Evolutionary conservation across 2,797 vertebrate species (phyloP), one percentile per base, ranked within the genome.

Genomic region (Myotis myotis): DNA sequence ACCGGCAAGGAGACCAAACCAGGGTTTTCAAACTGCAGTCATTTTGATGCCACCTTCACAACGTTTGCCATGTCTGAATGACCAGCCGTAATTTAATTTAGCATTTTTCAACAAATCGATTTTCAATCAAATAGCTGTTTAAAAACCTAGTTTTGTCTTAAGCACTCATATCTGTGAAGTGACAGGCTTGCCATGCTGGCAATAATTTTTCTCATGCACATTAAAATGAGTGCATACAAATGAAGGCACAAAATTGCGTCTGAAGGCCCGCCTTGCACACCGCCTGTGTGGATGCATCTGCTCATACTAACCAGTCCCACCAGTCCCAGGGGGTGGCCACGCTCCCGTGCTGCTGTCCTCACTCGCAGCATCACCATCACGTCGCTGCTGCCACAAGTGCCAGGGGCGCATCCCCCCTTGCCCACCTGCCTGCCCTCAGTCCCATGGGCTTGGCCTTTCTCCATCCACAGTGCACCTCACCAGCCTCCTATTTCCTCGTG

Each of bases 201-300:
- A 60, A 2, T 76, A 33, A 44, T 51, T 44, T 85, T 86, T 78
- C 25, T 55, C 33, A 53, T 20, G 2, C 75, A 49, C 1, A 7
- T 81, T 79, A 72, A 53, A 57, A 70, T 8, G 6, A 93, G 44
- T 25, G 16, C 17, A 15, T 8, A 20, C 8, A 55, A 72, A 79
- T 75, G 47, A 30, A 62, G 38, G 57, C 51, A 60, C 22, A 20
- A 28, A 38, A 33, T 66, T 60, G 12, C 30, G 41, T 19, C 17
- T 23, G 41, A 53, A 1, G 7, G 19, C 5, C 23, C 3, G 4
- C 23, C 47, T 22, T 47, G 28, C 28, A 47, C 7, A 25, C 28
- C 4, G 8, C 20, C 22, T 70, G 8, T 2, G 13, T 2, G 8
- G 12, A 8, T 20, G 6, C 1, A 0, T 0, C 0, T 28, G 57